Evolutionary conservation across 1,140 invertebrate genomes (phyloP).

Genomic region (Tribolium castaneum): DNA sequence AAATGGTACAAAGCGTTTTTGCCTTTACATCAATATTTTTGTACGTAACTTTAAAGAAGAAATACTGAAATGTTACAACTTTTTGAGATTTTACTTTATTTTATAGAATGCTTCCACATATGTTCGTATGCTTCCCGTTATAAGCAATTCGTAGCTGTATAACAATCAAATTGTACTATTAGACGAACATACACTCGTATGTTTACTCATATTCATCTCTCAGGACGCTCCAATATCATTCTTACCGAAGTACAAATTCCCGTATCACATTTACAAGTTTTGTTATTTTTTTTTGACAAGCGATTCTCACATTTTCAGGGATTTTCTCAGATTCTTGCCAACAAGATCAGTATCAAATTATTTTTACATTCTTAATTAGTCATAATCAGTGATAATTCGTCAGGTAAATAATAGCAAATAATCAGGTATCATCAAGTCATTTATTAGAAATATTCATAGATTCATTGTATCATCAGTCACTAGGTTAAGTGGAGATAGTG

Average conservation of each 20-base stretch:
- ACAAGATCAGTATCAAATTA: constrained; percentile 45
- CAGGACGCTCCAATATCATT: constrained; percentile 53
- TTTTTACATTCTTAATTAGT: constrained; percentile 43
- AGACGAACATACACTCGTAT: constrained; percentile 43
- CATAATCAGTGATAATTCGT: constrained; percentile 55
- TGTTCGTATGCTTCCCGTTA: constrained; percentile 58
- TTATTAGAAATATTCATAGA: constrained; percentile 42
- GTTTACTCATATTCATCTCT: constrained; percentile 50
- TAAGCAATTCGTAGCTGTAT: constrained; percentile 57
- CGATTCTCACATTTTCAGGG: constrained; percentile 45
- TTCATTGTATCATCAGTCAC: constrained; percentile 50
- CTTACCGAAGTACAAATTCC: constrained; percentile 57
- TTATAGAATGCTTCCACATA: constrained; percentile 59
- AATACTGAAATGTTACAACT: constrained; percentile 49
- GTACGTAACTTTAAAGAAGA: constrained; percentile 57
- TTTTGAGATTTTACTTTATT: constrained; percentile 50
- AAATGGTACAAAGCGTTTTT: constrained; percentile 63
- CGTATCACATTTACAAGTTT: constrained; percentile 47
- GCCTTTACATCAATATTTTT: constrained; percentile 61
- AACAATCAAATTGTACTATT: constrained; percentile 55
- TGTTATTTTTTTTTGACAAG: constrained; percentile 43
- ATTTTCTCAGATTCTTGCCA: constrained; percentile 50
- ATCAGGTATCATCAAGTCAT: constrained; percentile 50
- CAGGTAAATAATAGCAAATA: constrained; percentile 52
- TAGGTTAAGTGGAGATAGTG: constrained; percentile 48